Evolutionary conservation across 2,888 invertebrate genomes (phyloP).

Genomic region (Heliconius sara): DNA sequence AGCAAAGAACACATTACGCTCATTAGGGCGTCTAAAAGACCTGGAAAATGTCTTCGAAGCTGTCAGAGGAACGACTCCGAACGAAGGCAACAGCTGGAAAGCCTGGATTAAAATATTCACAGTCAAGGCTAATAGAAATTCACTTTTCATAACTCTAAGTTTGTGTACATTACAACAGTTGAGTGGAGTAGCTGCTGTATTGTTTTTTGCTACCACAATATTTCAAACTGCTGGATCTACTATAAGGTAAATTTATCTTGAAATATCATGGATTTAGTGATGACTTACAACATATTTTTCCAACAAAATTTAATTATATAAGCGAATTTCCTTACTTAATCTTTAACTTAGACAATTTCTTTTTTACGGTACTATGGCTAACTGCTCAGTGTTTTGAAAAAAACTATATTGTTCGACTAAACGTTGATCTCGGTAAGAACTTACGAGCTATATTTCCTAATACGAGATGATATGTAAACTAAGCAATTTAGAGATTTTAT

Average conservation of each 20-base stretch:
- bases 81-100: constrained; percentile 55
- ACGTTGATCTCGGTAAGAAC: not conserved
- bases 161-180: constrained; percentile 54
- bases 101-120: constrained; percentile 62
- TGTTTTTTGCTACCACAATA: constrained; percentile 60
- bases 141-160: constrained; percentile 57
- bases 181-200: constrained; percentile 58
- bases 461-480: not conserved
- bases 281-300: not conserved
- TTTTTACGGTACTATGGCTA: not conserved
- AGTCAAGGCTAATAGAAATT: constrained; percentile 57
- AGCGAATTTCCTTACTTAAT: not conserved
- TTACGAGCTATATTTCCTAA: not conserved
- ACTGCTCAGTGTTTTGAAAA: not conserved
- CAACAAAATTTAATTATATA: not conserved
- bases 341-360: not conserved
- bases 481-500: not conserved
- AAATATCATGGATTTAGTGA: not conserved
- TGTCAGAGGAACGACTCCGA: constrained; percentile 53
- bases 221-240: constrained; percentile 60
- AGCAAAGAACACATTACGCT: constrained; percentile 55
- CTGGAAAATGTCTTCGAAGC: constrained; percentile 58
- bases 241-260: constrained; percentile 45
- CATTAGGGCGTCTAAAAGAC: constrained; percentile 56
- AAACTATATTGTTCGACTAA: not conserved